These are phyloP conservation scores for Pseudonaja textilis DNA, from an alignment of 2,113 vertebrate species.

Conservation along the genomic window DNA sequence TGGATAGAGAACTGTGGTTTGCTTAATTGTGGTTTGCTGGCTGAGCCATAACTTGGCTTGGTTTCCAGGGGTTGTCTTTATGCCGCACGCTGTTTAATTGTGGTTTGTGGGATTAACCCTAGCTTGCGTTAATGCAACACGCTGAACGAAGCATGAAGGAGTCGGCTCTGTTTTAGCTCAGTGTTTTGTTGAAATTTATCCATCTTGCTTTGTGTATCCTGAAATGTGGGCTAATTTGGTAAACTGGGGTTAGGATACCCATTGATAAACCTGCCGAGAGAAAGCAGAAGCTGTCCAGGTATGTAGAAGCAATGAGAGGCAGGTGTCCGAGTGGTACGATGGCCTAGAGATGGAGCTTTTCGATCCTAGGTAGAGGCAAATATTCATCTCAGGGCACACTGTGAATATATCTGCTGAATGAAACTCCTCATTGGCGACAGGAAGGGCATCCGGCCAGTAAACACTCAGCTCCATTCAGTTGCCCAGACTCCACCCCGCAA, in stretches of 20 bases:
- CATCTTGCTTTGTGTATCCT: neutral
- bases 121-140: neutral
- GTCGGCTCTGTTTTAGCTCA: neutral
- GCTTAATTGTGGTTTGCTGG: neutral
- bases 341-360: too few relatives aligned
- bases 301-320: neutral
- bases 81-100: neutral
- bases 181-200: neutral
- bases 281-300: neutral
- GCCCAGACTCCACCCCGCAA: too few relatives aligned
- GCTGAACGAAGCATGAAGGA: neutral
- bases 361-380: too few relatives aligned
- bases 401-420: too few relatives aligned
- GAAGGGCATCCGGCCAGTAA: too few relatives aligned
- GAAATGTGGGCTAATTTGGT: neutral
- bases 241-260: neutral
- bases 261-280: neutral
- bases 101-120: neutral
- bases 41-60: neutral
- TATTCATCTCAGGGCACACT: too few relatives aligned
- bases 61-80: neutral
- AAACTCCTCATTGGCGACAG: too few relatives aligned
- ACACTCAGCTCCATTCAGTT: too few relatives aligned
- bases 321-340: neutral
- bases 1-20: neutral